These are phyloP conservation scores for Amaurobius ferox DNA, from an alignment of 2,888 invertebrate genomes.

Conservation along the genomic window DNA sequence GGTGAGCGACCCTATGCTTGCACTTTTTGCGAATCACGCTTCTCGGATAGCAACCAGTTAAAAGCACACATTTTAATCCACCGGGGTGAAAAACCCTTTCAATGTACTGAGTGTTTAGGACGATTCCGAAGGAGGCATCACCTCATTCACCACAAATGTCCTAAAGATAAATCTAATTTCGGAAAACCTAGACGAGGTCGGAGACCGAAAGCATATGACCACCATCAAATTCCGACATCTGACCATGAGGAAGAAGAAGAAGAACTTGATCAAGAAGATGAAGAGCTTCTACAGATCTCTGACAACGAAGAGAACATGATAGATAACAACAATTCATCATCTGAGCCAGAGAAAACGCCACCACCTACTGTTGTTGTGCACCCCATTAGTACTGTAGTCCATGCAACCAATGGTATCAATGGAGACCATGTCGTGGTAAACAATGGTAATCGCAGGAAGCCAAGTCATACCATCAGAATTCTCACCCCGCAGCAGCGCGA, in stretches of 20 bases:
- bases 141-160: constrained; percentile 89
- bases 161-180: constrained; percentile 77
- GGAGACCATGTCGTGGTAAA: background rate
- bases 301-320: constrained; percentile 55
- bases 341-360: constrained; percentile 29
- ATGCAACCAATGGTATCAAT: constrained; percentile 26
- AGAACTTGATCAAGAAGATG: constrained; percentile 25
- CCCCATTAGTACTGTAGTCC: constrained; percentile 34
- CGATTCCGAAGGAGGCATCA: constrained; percentile 91
- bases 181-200: constrained; percentile 75
- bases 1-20: constrained; percentile 94
- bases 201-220: constrained; percentile 74
- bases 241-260: constrained; percentile 31
- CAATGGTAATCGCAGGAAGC: constrained; percentile 71
- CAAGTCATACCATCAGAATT: constrained; percentile 74
- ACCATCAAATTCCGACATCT: background rate
- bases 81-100: constrained; percentile 92
- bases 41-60: constrained; percentile 93
- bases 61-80: constrained; percentile 93
- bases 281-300: constrained; percentile 12
- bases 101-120: constrained; percentile 87
- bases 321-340: constrained; percentile 46
- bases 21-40: constrained; percentile 89
- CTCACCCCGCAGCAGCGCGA: constrained; percentile 74
- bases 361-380: constrained; percentile 34